phyloP scores from a whole-genome alignment of 1,140 invertebrate genomes.

The Whitmania pigra region DNA sequence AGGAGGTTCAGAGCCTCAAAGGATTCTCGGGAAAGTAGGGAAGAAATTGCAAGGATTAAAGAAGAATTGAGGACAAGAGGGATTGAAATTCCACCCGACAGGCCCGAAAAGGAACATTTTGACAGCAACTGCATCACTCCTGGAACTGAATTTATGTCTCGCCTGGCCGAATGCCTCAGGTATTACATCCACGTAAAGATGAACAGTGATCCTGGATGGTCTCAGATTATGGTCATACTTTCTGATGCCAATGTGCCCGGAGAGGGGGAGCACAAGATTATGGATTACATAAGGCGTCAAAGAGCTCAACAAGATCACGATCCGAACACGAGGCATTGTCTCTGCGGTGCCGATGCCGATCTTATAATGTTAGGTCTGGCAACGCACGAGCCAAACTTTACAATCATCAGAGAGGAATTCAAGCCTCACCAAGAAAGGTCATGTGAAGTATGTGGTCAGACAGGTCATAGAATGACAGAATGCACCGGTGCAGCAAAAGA shows the following conservation, averaged over 20 bases:
- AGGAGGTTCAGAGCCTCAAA: slow-evolving; percentile 90
- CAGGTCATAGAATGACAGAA: slow-evolving; percentile 89
- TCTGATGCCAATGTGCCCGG: slow-evolving; percentile 97
- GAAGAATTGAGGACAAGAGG: slow-evolving; percentile 54
- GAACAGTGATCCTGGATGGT: slow-evolving; percentile 91
- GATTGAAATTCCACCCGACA: slow-evolving; percentile 68
- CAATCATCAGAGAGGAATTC: slow-evolving; percentile 81
- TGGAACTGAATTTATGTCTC: slow-evolving; percentile 94
- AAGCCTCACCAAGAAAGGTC: slow-evolving; percentile 89
- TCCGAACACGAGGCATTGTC: slow-evolving; percentile 89
- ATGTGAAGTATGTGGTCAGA: slow-evolving; percentile 89
- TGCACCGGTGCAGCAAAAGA: slow-evolving; percentile 60
- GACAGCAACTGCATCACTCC: slow-evolving; percentile 98
- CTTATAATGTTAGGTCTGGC: slow-evolving; percentile 93
- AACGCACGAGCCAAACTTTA: slow-evolving; percentile 97
- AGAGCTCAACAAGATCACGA: slow-evolving; percentile 88
- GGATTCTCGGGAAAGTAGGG: slow-evolving; percentile 75
- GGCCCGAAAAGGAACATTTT: slow-evolving; percentile 81
- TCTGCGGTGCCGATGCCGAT: slow-evolving; percentile 82
- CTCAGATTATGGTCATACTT: slow-evolving; percentile 78
- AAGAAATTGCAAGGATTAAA: slow-evolving; percentile 62
- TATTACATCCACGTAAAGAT: slow-evolving; percentile 89
- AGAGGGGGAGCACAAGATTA: slow-evolving; percentile 98
- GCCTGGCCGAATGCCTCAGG: slow-evolving; percentile 80
- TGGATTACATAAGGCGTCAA: slow-evolving; percentile 95